phyloP scores from a whole-genome alignment of 2,113 vertebrate species.

The Lepidiolamprologus cunningtoni region DNA sequence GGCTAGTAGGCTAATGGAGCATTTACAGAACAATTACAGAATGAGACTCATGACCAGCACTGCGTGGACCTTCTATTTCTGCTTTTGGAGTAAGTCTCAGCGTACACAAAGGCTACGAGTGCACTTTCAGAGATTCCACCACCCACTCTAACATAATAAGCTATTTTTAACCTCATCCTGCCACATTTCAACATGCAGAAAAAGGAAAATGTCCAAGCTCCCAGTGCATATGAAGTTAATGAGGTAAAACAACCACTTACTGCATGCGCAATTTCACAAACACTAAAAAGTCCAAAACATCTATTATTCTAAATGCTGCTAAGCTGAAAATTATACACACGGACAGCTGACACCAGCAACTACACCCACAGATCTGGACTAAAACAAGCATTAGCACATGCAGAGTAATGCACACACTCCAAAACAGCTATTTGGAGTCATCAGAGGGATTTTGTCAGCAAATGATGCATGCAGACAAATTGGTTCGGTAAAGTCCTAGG shows the following conservation, averaged over 20 bases:
- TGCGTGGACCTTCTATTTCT: background rate
- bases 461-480: background rate
- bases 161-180: constrained; percentile 17
- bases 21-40: background rate
- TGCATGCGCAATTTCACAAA: background rate
- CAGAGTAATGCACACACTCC: background rate
- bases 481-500: background rate
- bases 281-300: background rate
- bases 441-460: background rate
- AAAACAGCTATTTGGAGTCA: background rate
- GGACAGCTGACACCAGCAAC: constrained; percentile 23
- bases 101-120: background rate
- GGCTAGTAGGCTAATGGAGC: background rate
- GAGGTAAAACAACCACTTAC: background rate
- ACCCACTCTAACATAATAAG: background rate
- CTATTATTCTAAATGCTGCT: constrained; percentile 2
- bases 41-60: background rate
- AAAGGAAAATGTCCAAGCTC: background rate
- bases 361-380: background rate
- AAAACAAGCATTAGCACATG: background rate
- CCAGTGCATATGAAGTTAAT: background rate
- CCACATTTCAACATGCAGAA: background rate
- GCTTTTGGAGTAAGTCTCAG: background rate
- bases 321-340: constrained; percentile 28
- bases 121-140: background rate